Base-by-base conservation (phyloP, 2,113 vertebrate species). In the Haemorhous mexicanus region DNA sequence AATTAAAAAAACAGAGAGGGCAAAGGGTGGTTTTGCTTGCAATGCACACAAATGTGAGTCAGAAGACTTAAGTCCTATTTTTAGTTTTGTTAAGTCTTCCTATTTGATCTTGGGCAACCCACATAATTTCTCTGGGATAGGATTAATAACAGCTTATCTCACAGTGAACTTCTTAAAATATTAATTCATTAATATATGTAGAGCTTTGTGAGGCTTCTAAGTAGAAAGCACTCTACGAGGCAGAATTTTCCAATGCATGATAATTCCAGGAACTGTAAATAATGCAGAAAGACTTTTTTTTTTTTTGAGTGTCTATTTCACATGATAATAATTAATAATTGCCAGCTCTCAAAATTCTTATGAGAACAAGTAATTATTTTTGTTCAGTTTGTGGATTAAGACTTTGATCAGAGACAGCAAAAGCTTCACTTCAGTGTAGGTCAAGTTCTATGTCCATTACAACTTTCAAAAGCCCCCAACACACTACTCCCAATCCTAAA, bases 121-220 rank as follows among this genome's bases (percentile, higher is more conserved):
- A 95, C 88, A 84, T 93, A 89, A 92, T 95, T 96, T 96, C 79
- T 75, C 85, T 94, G 64, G 73, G 61, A 82, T 86, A 72, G 85
- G 68, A 93, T 94, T 96, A 93, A 91, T 93, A 93, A 72, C 92
- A 95, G 76, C 28, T 95, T 93, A 92, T 93, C 83, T 96, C 79
- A 66, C 66, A 72, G 73, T 64, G 72, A 95, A 89, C 80, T 92
- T 84, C 85, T 96, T 90, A 96, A 95, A 96, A 95, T 94, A 90
- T 78, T 84, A 94, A 69, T 96, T 96, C 85, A 86, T 93, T 96
- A 94, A 94, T 90, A 68, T 81, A 64, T 87, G 90, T 78, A 92
- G 77, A 94, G 52, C 64, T 96, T 87, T 77, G 55, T 93, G 83
- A 78, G 47, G 23, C 75, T 92, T 81, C 47, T 67, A 70, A 95